Evolutionary conservation across 2,888 invertebrate species (phyloP), one percentile per base, ranked within the genome.

Genomic region (Venustoraphidia nigricollis): DNA sequence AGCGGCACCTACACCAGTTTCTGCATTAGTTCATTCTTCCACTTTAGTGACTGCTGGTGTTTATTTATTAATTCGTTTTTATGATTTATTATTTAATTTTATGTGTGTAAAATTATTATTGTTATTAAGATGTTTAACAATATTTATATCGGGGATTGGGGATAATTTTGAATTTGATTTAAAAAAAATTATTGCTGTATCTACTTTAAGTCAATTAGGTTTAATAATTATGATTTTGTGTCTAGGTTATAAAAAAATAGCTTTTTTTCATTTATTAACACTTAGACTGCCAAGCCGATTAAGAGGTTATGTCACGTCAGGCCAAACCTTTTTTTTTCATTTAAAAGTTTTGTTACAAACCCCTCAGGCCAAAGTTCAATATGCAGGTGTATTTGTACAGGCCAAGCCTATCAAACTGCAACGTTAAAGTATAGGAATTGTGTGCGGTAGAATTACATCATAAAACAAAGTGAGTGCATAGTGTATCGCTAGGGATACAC

Each of bases 111-210:
- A 65, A 53, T 59, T 74, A 57, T 68, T 79, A 63, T 83, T 77
- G 57, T 67, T 76, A 61, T 63, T 77, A 59, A 69, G 69, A 46
- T 64, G 70, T 0, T 65, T 77, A 62, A 78, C 77, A 0, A 76
- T 78, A 67, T 72, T 75, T 75, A 73, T 75, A 58, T 68, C 76
- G 2, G 75, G 76, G 0, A 61, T 77, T 59, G 69, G 72, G 0
- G 77, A 76, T 55, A 75, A 72, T 71, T 76, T 71, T 73, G 77
- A 79, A 52, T 75, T 67, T 72, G 83, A 83, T 70, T 70, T 81
- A 61, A 84, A 84, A 66, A 84, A 83, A 69, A 79, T 82, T 76
- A 81, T 85, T 79, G 83, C 83, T 60, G 69, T 81, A 60, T 83
- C 83, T 1, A 83, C 82, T 54, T 72, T 85, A 65, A 83, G 82